Evolutionary conservation across 2,797 vertebrate species (phyloP).

Genomic region (Propithecus deckenii): DNA sequence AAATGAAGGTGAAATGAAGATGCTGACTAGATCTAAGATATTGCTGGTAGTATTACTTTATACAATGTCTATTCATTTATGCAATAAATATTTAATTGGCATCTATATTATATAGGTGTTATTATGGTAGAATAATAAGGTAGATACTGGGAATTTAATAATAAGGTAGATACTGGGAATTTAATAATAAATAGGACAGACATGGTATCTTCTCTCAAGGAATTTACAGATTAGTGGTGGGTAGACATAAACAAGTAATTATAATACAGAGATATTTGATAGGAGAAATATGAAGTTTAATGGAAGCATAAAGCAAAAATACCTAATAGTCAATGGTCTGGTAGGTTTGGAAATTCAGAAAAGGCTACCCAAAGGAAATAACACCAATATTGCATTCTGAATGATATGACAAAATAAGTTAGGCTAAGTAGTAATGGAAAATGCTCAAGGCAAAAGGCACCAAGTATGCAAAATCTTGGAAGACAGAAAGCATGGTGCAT

Average conservation of each 20-base stretch:
- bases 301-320: not conserved
- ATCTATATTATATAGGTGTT: not conserved
- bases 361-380: not conserved
- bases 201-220: not conserved
- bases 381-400: not conserved
- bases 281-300: not conserved
- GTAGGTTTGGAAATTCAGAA: not conserved
- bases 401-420: not conserved
- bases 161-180: not conserved
- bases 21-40: not conserved
- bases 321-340: not conserved
- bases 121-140: not conserved
- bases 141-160: not conserved
- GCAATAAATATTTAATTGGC: not conserved
- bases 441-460: not conserved
- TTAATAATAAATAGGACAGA: not conserved
- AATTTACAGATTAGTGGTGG: not conserved
- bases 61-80: not conserved
- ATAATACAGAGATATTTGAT: not conserved
- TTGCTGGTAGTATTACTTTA: not conserved
- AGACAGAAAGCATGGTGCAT: not conserved
- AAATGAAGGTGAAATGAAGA: not conserved
- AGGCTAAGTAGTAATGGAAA: not conserved
- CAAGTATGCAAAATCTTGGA: not conserved
- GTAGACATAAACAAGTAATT: not conserved